A percentile compares a stretch with the other conserved stretches of the same genome.
phyloP scores from a whole-genome alignment of 2,888 invertebrate genomes.

The Melieria crassipennis region DNA sequence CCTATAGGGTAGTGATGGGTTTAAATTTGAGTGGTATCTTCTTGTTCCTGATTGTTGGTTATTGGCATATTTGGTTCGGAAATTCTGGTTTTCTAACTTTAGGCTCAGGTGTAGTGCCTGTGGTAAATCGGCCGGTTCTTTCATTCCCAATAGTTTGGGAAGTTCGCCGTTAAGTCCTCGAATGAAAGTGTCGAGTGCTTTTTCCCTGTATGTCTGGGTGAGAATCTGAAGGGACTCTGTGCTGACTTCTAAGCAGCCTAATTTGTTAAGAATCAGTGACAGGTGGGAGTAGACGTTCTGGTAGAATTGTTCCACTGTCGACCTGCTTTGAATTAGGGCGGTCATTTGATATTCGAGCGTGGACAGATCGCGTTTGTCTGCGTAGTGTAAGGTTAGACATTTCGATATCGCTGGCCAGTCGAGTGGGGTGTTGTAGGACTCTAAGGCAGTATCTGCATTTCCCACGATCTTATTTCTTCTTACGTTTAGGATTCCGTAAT shows the following conservation, averaged over 20 bases:
- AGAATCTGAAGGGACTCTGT: slow-evolving; percentile 34
- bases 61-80: slow-evolving; percentile 22
- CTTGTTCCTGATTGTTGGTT: slow-evolving; percentile 22
- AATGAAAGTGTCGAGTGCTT: slow-evolving; percentile 45
- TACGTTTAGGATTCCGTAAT: slow-evolving; percentile 28
- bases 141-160: slow-evolving; percentile 32
- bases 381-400: slow-evolving; percentile 16
- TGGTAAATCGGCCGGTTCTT: slow-evolving; percentile 38
- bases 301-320: slow-evolving; percentile 40
- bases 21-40: slow-evolving; percentile 14
- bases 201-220: slow-evolving; percentile 40
- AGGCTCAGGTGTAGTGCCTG: too few relatives aligned
- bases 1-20: slow-evolving; percentile 16
- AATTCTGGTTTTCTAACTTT: too few relatives aligned
- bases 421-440: slow-evolving; percentile 32
- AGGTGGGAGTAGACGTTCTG: slow-evolving; percentile 39
- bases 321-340: slow-evolving; percentile 32
- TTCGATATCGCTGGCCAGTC: slow-evolving; percentile 17
- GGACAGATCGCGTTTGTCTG: slow-evolving; percentile 27
- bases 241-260: slow-evolving; percentile 38
- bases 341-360: slow-evolving; percentile 36
- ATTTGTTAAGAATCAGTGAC: slow-evolving; percentile 44
- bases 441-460: slow-evolving; percentile 28
- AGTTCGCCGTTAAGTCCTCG: slow-evolving; percentile 42
- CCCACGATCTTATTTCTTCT: slow-evolving; percentile 29